Base-by-base conservation (phyloP, 2,797 vertebrate genomes). In the Taenioides sp. region DNA sequence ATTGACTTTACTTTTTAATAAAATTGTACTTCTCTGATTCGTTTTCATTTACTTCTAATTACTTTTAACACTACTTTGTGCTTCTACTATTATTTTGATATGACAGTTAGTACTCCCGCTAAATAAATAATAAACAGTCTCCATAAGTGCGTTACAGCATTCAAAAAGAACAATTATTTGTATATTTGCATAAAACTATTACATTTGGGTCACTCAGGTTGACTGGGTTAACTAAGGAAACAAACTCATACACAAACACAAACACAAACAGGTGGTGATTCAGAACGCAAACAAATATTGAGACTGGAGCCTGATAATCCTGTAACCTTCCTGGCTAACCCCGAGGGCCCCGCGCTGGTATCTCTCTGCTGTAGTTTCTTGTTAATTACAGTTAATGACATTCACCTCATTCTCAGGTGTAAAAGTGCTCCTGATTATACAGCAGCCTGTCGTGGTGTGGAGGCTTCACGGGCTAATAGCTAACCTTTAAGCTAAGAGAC, bases 311-410 rank as follows among this genome's bases (percentile, higher is more conserved):
- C 27, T 64, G 66, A 67, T 68, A 63, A 71, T 74, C 63, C 27
- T 5, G 3, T n/a, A 59, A 78, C 74, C 69, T 85, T 87, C 22
- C 75, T 9, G 66, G 25, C 49, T 25, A 76, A 76, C 59, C 67
- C 59, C 28, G 16, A 55, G 72, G 72, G 65, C 49, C 65, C 18
- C 14, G 28, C 12, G 59, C 59, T 66, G 74, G 62, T 54, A 69
- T 71, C 60, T 69, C 47, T 14, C 2, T 2, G 28, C 69, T 63
- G 17, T 10, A 25, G 20, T 25, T 40, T 40, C 63, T 72, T 60
- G 73, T 78, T 80, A 77, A 81, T 79, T 75, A 60, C 22, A 72
- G 23, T 68, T 84, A 77, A 80, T 65, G 71, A 57, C 18, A 50
- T 69, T 78, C 40, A 72, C 71, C 7, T 80, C 74, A 47, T 17